Percentiles rank a stretch among this genome's conserved stretches.
phyloP scores from a whole-genome alignment of 2,113 vertebrate species.

The Siniperca chuatsi region DNA sequence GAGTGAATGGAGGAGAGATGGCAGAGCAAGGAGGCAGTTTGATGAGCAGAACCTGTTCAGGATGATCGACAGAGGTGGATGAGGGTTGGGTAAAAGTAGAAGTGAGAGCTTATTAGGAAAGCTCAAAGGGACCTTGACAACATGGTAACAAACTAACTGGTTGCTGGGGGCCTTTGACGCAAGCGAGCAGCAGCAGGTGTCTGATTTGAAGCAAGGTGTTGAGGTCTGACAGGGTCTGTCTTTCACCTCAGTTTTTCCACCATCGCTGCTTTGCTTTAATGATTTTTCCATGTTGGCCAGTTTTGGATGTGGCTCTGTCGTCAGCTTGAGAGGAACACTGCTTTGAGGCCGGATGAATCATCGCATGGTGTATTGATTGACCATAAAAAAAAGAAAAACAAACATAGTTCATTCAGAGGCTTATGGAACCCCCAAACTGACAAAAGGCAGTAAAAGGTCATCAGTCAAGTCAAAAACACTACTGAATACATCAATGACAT shows the following conservation, averaged over 20 bases:
- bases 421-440: neutral
- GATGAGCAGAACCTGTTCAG: slow-evolving; percentile 17
- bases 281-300: slow-evolving; percentile 32
- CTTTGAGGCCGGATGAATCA: slow-evolving; percentile 34
- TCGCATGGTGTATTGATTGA: slow-evolving; percentile 36
- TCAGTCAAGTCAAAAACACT: neutral
- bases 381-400: neutral
- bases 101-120: slow-evolving; percentile 54
- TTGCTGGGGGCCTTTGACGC: slow-evolving; percentile 17
- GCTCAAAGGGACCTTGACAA: slow-evolving; percentile 50
- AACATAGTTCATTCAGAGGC: neutral
- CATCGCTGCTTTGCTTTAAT: slow-evolving; percentile 58
- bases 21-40: neutral
- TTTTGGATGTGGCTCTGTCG: slow-evolving; percentile 9
- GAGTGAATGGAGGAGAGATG: slow-evolving; percentile 9
- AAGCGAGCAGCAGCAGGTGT: slow-evolving; percentile 42
- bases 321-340: slow-evolving; percentile 26
- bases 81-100: slow-evolving; percentile 19
- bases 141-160: slow-evolving; percentile 50
- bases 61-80: slow-evolving; percentile 29
- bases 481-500: slow-evolving; percentile 9
- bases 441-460: neutral
- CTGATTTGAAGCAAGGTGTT: slow-evolving; percentile 40
- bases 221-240: slow-evolving; percentile 37
- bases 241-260: slow-evolving; percentile 5